phyloP scores from a whole-genome alignment of 1,140 invertebrate genomes.

The Drusus annulatus region DNA sequence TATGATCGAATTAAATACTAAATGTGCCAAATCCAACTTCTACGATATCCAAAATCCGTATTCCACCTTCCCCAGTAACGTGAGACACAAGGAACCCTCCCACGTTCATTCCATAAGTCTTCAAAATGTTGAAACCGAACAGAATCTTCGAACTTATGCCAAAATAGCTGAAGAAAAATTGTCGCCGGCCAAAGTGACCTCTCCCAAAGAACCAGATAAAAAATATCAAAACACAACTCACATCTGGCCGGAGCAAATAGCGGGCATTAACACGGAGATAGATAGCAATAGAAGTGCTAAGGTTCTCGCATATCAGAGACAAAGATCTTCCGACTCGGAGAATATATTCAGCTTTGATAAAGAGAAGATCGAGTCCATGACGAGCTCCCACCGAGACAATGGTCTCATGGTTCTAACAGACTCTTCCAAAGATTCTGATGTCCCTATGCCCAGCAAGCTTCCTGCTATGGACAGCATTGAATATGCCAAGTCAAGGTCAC shows the following conservation, averaged over 20 bases:
- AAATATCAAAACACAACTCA: constrained; percentile 63
- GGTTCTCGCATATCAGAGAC: constrained; percentile 68
- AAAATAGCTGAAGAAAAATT: constrained; percentile 51
- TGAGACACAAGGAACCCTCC: constrained; percentile 72
- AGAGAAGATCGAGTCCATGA: constrained; percentile 79
- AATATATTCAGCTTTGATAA: constrained; percentile 81
- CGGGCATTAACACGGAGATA: constrained; percentile 71
- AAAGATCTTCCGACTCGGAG: constrained; percentile 71
- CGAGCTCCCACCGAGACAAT: constrained; percentile 68
- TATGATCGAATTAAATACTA: constrained; percentile 67
- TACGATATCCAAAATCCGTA: constrained; percentile 77
- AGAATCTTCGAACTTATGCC: constrained; percentile 68
- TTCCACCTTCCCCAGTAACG: constrained; percentile 75
- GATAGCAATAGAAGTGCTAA: constrained; percentile 65
- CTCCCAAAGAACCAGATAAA: constrained; percentile 52
- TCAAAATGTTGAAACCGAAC: constrained; percentile 78
- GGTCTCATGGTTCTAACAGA: constrained; percentile 68
- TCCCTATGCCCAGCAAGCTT: constrained; percentile 67
- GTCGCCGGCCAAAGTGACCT: constrained; percentile 41
- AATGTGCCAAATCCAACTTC: constrained; percentile 73
- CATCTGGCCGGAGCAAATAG: constrained; percentile 74
- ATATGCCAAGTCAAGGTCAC: constrained; percentile 70
- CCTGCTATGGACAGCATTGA: constrained; percentile 73
- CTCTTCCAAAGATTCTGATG: constrained; percentile 73
- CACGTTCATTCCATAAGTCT: constrained; percentile 77